A percentile compares a stretch with the other conserved stretches of the same genome.
Evolutionary conservation across 2,797 vertebrate genomes (phyloP).

Genomic region (Manis pentadactyla): DNA sequence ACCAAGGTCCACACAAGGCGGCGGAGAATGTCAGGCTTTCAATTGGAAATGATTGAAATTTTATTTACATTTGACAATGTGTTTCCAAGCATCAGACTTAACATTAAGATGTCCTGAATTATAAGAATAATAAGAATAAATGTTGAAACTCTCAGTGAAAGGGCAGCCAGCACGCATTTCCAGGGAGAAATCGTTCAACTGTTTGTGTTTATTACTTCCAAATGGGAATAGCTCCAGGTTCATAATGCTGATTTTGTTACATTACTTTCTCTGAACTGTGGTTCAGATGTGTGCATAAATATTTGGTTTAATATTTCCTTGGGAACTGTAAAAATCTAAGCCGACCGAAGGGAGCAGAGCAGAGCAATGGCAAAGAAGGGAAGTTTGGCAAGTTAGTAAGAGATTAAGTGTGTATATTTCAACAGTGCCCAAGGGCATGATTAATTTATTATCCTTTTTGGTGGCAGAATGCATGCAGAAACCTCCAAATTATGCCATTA

Average conservation of each 20-base stretch:
- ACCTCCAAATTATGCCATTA: conserved; percentile 46
- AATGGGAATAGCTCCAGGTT: conserved; percentile 77
- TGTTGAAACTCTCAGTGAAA: conserved; percentile 55
- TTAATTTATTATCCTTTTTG: conserved; percentile 80
- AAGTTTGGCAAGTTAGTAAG: conserved; percentile 70
- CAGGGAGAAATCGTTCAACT: conserved; percentile 75
- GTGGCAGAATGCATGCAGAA: conserved; percentile 60
- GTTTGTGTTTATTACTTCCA: conserved; percentile 74
- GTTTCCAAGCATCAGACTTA: conserved; percentile 60
- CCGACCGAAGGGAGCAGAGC: conserved; percentile 71
- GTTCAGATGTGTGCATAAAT: conserved; percentile 81
- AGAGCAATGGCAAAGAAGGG: conserved; percentile 41
- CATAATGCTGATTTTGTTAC: conserved; percentile 70
- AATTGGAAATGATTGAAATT: conserved; percentile 53
- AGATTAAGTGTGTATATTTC: conserved; percentile 30
- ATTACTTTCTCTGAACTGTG: conserved; percentile 74
- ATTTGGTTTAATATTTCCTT: conserved; percentile 78
- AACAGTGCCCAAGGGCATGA: conserved; percentile 72
- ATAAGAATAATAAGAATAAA: conserved; percentile 62
- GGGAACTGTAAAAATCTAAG: conserved; percentile 69
- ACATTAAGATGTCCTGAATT: conserved; percentile 73
- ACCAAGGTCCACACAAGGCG: not conserved
- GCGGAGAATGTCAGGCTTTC: conserved; percentile 23
- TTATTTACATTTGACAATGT: conserved; percentile 67
- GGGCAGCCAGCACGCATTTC: conserved; percentile 75